These are phyloP conservation scores for Orchesella flavescens DNA, from an alignment of 2,888 invertebrate genomes.

Conservation along the genomic window DNA sequence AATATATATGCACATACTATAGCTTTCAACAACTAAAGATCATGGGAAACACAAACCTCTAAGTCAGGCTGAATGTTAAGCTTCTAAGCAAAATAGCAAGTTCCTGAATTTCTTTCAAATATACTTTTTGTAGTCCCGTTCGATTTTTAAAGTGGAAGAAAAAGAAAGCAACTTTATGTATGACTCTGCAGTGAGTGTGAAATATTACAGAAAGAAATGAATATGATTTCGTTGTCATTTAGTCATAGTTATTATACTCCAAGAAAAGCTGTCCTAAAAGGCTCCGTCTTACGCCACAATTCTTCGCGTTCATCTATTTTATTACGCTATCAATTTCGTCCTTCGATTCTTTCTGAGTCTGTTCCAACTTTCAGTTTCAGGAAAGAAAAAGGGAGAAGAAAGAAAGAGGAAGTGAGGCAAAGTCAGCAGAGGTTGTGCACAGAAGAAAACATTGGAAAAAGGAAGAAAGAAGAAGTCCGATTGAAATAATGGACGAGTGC, in stretches of 20 bases:
- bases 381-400: not conserved
- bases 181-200: slow-evolving; percentile 2
- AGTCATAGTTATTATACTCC: not conserved
- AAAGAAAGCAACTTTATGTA: not conserved
- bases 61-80: too few relatives aligned
- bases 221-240: slow-evolving; percentile 28
- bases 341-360: not conserved
- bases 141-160: not conserved
- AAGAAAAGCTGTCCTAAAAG: not conserved
- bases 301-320: not conserved
- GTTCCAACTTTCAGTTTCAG: slow-evolving; percentile 2
- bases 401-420: not conserved
- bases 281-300: not conserved
- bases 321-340: slow-evolving; percentile 18
- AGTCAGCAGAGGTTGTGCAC: too few relatives aligned
- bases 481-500: slow-evolving; percentile 17
- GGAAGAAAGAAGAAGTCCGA: not conserved
- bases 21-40: too few relatives aligned
- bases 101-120: not conserved
- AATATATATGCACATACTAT: too few relatives aligned
- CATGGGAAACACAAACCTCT: too few relatives aligned
- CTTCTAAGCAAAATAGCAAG: not conserved
- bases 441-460: not conserved
- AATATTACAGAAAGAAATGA: slow-evolving; percentile 11
- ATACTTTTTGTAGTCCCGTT: not conserved